Evolutionary conservation across 2,113 vertebrate species (phyloP), one percentile per base, ranked within the genome.

Genomic region (Festucalex cinctus): DNA sequence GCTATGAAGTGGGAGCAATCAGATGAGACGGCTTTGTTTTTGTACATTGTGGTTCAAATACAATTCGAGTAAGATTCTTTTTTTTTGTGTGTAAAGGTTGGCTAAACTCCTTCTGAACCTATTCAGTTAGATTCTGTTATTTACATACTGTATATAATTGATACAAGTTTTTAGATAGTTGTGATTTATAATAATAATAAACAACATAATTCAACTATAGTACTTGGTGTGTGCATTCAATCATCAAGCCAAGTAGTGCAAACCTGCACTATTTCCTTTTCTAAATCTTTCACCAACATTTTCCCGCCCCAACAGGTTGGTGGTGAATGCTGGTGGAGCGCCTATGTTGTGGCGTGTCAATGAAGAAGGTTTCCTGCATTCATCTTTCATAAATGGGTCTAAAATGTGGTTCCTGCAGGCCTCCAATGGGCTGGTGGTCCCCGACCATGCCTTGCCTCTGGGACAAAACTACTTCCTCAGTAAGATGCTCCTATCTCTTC

Each of bases 381-480:
- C 95, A 63, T 97, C 95, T 0, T 92, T 95, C 70, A 89, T 94
- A 6, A 95, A 96, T 16, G 95, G 96, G 1, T 91, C 94, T 7
- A 94, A 92, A 0, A 81, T 95, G 77, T 93, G 89, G 73, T 95
- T 96, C 37, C 92, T 96, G 35, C 94, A 96, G 90, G 91, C 94
- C 0, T 51, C 86, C 0, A 93, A 94, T 67, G 95, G 95, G 16
- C 91, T 97, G 49, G 95, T 99, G 69, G 92, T 99, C 54, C 66
- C 94, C 2, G 96, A 98, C 70, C 92, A 94, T 80, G 88, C 92
- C 64, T 89, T 98, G 20, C 86, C 88, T 1, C 83, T 98, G 76
- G 97, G 96, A 75, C 94, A 93, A 78, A 98, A 97, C 85, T 96
- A 96, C 88, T 98, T 98, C 73, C 95, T 99, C 28, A 95, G 96